Evolutionary conservation across 2,888 invertebrate species (phyloP).

Genomic region (Hirtodrosophila histrioides): DNA sequence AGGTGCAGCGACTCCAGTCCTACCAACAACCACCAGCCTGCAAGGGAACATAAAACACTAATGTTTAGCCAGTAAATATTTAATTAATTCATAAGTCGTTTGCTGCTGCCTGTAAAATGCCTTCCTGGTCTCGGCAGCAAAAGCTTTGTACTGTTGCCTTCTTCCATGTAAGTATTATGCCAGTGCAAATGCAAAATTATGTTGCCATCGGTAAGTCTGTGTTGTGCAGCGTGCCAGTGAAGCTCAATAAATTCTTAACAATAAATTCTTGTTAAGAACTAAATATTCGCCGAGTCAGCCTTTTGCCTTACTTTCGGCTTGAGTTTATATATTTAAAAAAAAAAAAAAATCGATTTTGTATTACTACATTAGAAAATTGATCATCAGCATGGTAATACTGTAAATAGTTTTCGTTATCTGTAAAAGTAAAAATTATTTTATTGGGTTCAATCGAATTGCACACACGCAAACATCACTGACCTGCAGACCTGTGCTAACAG

Average conservation of each 20-base stretch:
- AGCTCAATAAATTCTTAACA: slow-evolving; percentile 48
- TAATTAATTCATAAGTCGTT: slow-evolving; percentile 76
- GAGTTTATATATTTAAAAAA: no score
- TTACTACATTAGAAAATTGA: slow-evolving; percentile 56
- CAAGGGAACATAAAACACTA: slow-evolving; percentile 55
- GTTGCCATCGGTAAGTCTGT: slow-evolving; percentile 32
- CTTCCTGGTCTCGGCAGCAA: slow-evolving; percentile 2
- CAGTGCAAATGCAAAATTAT: slow-evolving; percentile 59
- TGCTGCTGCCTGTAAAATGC: slow-evolving; percentile 46
- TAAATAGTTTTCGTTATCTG: slow-evolving; percentile 50
- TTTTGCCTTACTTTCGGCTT: neutral
- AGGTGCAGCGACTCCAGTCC: slow-evolving; percentile 18
- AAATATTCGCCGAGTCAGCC: slow-evolving; percentile 25
- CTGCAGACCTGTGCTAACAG: slow-evolving; percentile 56
- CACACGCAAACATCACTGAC: slow-evolving; percentile 16
- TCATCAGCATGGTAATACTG: slow-evolving; percentile 65
- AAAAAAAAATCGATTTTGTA: neutral
- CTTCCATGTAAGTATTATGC: slow-evolving; percentile 26
- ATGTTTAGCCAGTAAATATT: slow-evolving; percentile 72
- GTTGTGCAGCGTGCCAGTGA: slow-evolving; percentile 32
- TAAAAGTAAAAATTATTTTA: neutral
- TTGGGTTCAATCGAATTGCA: neutral
- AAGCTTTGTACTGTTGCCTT: slow-evolving; percentile 21
- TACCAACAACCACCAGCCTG: neutral
- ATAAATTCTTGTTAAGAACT: slow-evolving; percentile 53